These are phyloP conservation scores for Leucozona laternaria DNA, from an alignment of 2,888 invertebrate genomes.

Conservation along the genomic window DNA sequence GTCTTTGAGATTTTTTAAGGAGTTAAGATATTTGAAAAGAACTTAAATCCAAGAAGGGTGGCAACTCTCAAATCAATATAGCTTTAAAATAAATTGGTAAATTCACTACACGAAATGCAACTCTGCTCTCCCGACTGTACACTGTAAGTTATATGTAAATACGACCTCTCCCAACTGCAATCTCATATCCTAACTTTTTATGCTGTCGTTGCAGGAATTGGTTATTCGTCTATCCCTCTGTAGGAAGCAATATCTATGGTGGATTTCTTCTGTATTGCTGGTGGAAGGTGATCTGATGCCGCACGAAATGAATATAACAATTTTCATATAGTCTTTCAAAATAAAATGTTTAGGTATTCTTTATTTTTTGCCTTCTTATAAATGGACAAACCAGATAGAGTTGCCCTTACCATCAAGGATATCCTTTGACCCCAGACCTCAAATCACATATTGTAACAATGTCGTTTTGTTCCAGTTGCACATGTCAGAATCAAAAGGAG, in stretches of 20 bases:
- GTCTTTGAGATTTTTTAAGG: neutral
- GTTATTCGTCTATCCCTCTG: slow-evolving; percentile 17
- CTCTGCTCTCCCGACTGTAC: neutral
- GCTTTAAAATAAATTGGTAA: neutral
- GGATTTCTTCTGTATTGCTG: slow-evolving; percentile 5
- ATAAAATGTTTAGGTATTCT: slow-evolving; percentile 56
- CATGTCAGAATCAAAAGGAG: slow-evolving; percentile 30
- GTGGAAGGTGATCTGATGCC: slow-evolving; percentile 27
- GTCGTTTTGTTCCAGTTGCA: slow-evolving; percentile 10
- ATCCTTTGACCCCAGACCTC: slow-evolving; percentile 39
- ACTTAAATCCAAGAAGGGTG: neutral
- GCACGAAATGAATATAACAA: slow-evolving; percentile 72
- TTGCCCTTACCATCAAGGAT: neutral
- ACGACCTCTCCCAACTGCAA: slow-evolving; percentile 19
- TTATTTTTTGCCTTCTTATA: slow-evolving; percentile 30
- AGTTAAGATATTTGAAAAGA: neutral
- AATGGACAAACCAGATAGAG: neutral
- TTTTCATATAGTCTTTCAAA: slow-evolving; percentile 66
- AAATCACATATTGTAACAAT: slow-evolving; percentile 24
- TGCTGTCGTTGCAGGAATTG: slow-evolving; percentile 58
- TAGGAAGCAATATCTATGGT: neutral
- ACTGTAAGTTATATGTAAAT: neutral
- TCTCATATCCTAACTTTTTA: slow-evolving; percentile 49
- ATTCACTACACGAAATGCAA: neutral
- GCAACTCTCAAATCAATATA: neutral